Conservation (phyloP, 2,797 vertebrate genomes). For the Crocodylus rhombifer region DNA sequence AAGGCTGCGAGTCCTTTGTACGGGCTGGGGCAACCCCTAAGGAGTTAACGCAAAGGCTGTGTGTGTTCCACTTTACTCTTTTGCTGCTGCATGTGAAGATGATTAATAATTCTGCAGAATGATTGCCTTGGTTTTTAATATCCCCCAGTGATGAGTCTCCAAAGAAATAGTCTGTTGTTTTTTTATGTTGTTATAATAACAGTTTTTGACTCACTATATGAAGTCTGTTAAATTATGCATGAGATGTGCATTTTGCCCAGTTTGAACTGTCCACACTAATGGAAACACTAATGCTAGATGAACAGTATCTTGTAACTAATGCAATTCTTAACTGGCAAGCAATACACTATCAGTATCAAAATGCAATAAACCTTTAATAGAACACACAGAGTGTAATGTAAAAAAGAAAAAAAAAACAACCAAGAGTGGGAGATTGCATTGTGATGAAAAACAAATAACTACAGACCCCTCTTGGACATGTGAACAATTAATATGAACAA, state of each 20-base stretch:
- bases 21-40: neutral
- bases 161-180: neutral
- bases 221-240: constrained; percentile 53
- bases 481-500: neutral
- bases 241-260: constrained; percentile 48
- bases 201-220: constrained; percentile 34
- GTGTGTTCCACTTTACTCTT: neutral
- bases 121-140: neutral
- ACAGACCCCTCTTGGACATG: neutral
- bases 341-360: neutral
- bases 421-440: neutral
- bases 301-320: neutral
- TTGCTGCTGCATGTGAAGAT: rapidly evolving
- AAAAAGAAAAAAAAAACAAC: neutral
- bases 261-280: constrained; percentile 54
- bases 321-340: constrained; percentile 21
- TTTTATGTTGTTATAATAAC: constrained; percentile 17
- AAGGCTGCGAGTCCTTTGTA: neutral
- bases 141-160: neutral
- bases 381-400: rapidly evolving
- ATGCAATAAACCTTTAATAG: neutral
- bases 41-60: neutral
- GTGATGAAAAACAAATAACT: neutral
- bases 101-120: rapidly evolving
- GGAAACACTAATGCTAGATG: constrained; percentile 46